Percentiles rank a stretch among this genome's conserved stretches.
Conservation (phyloP, 1,140 invertebrate species). For the Cydia strobilella region DNA sequence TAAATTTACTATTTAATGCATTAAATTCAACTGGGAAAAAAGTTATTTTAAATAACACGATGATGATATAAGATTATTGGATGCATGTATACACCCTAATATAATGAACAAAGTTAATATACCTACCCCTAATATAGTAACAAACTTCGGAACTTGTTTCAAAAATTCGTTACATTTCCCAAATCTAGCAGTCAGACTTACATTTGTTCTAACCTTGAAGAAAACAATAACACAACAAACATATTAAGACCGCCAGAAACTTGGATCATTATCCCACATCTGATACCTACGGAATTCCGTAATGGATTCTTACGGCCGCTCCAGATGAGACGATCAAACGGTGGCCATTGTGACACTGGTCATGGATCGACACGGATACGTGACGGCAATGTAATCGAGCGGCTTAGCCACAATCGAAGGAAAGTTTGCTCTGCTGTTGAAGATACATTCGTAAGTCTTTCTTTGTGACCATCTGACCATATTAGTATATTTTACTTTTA, state of each 20-base stretch:
- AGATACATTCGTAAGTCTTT: not conserved
- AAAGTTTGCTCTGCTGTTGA: conserved; percentile 31
- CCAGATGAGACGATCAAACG: not conserved
- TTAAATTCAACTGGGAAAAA: too few species aligned
- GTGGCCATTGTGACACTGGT: conserved; percentile 15
- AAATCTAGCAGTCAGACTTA: not conserved
- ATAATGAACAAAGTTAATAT: too few species aligned
- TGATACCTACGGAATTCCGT: not conserved
- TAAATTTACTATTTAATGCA: too few species aligned
- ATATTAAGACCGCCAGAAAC: not conserved
- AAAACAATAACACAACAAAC: not conserved
- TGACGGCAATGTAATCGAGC: conserved; percentile 41
- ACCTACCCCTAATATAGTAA: too few species aligned
- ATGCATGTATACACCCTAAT: too few species aligned
- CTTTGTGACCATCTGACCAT: too few species aligned
- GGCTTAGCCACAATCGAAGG: conserved; percentile 34
- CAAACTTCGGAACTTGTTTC: not conserved
- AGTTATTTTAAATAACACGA: too few species aligned
- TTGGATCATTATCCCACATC: not conserved
- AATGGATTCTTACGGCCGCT: conserved; percentile 3
- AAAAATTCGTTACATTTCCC: not conserved
- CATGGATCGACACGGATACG: conserved; percentile 35
- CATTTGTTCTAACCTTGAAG: not conserved
- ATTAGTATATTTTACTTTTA: too few species aligned
- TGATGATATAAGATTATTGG: too few species aligned